Base-by-base conservation (phyloP, 1,140 invertebrate genomes). In the Apis dorsata region DNA sequence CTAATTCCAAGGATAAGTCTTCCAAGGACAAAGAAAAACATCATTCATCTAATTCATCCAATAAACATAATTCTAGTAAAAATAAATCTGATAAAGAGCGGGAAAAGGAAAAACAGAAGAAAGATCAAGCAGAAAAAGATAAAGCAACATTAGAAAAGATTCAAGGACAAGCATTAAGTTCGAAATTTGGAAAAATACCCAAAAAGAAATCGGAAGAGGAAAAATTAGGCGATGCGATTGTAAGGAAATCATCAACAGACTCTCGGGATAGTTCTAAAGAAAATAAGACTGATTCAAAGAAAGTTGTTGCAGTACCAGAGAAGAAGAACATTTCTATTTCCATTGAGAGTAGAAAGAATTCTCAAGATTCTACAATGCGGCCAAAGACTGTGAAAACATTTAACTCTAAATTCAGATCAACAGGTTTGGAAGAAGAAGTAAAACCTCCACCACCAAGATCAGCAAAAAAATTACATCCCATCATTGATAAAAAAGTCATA, bases 341-440 rank as follows among this genome's bases (percentile, higher is more conserved):
- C 2, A 97, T 97, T 85, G 96, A 97, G 94, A 95, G 96, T 82
- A 94, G 96, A 70, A 97, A 96, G 92, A 95, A 95, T 87, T 95
- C 95, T 81, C 91, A 89, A 78, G 96, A 96, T 80, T 92, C 94
- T 8, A 94, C 95, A 62, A 91, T 94, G 34, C 94, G 96, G 86
- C 96, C 97, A 1, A 97, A 97, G 93, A 98, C 97, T 65, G 97
- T 98, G 10, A 98, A 98, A 95, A 97, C 97, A 5, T 98, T 97
- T 90, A 97, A 98, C 93, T 97, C 97, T 1, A 97, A 97, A 93
- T 98, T 98, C 93, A 95, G 97, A 77, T 97, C 97, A 59, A 97
- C 97, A 86, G 97, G 97, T 53, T 92, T 98, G 59, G 97, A 97
- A 90, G 97, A 98, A 92, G 97, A 97, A 94, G 95, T 96, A 8